Conservation (phyloP, 2,888 invertebrate genomes). For the Homarus gammarus region DNA sequence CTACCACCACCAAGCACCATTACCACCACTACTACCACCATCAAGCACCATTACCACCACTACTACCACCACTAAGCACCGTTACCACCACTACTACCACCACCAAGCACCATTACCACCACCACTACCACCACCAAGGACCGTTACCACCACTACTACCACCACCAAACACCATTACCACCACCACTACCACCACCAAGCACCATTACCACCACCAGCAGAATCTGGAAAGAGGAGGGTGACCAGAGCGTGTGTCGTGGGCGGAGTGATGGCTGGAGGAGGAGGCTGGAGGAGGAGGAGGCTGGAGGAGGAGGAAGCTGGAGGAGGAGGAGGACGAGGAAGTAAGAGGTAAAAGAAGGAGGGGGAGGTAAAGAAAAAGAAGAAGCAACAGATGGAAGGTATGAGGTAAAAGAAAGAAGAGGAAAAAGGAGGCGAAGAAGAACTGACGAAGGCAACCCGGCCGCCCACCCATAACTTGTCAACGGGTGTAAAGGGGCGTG, state of each 20-base stretch:
- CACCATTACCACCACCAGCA: too few species aligned
- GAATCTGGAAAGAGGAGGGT: neutral
- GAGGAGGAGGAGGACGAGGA: neutral
- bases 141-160: too few species aligned
- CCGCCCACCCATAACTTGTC: conserved; percentile 18
- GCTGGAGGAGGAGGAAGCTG: neutral
- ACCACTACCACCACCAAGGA: too few species aligned
- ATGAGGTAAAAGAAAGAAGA: too few species aligned
- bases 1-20: too few species aligned
- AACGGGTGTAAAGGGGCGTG: conserved; percentile 31
- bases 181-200: too few species aligned
- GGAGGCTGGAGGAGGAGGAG: neutral
- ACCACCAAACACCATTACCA: too few species aligned
- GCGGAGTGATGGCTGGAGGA: neutral
- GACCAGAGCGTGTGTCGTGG: neutral
- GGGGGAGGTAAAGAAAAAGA: neutral
- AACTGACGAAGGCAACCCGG: neutral
- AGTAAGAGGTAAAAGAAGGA: neutral
- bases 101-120: too few species aligned
- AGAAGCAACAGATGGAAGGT: neutral
- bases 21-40: too few species aligned
- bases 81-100: too few species aligned
- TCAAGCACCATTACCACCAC: too few species aligned
- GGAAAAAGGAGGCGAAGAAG: neutral
- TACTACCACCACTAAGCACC: too few species aligned